Evolutionary conservation across 2,113 vertebrate species (phyloP).

Genomic region (Tyrannus savana): DNA sequence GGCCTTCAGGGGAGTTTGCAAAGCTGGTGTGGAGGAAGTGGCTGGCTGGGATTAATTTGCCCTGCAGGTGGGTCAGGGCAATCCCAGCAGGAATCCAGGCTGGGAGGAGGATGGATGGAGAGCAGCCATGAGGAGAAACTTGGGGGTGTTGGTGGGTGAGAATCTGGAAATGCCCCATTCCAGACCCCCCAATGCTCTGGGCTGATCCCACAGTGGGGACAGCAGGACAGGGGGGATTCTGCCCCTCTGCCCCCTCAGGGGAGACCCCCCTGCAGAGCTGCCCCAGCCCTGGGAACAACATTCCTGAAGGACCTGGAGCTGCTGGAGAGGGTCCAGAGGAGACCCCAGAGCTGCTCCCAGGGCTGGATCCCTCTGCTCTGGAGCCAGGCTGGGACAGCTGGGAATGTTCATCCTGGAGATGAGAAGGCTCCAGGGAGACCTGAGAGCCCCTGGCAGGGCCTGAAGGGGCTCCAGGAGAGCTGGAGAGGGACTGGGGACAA

Average conservation of each 20-base stretch:
- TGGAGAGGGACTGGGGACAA: neutral
- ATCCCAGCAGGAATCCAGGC: neutral
- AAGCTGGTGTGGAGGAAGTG: neutral
- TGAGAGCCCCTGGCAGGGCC: neutral
- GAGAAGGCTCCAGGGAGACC: neutral
- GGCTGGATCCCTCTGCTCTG: neutral
- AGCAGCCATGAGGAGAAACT: neutral
- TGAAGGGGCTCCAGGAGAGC: neutral
- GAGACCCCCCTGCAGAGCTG: neutral
- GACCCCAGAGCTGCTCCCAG: neutral
- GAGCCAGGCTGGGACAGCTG: neutral
- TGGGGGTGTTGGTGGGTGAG: neutral
- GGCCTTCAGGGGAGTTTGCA: neutral
- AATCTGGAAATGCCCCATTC: neutral
- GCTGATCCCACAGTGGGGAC: neutral
- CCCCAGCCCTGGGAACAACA: neutral
- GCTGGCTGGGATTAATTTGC: neutral
- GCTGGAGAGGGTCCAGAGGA: neutral
- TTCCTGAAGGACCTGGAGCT: neutral
- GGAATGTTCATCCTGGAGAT: rapidly evolving
- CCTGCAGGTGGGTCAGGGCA: neutral
- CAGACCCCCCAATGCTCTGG: neutral
- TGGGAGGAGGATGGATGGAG: neutral
- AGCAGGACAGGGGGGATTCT: neutral
- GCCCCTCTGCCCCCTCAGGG: neutral